A percentile compares a stretch with the other conserved stretches of the same genome.
These are phyloP conservation scores for Ennomos quercinarius DNA, from an alignment of 2,888 invertebrate species.

Conservation along the genomic window DNA sequence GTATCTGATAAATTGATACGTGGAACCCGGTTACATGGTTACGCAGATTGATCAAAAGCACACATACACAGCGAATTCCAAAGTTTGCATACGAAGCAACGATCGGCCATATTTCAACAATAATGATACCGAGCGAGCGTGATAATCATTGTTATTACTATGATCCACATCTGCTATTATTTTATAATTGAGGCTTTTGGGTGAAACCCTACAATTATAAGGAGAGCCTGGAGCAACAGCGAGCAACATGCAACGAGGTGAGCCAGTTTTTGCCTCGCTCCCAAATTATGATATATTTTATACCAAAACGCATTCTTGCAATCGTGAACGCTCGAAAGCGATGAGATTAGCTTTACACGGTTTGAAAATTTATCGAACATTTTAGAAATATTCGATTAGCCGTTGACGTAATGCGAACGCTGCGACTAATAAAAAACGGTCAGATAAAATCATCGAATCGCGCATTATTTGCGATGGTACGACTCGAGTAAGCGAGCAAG, in stretches of 20 bases:
- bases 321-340: slow-evolving; percentile 43
- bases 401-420: slow-evolving; percentile 11
- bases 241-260: slow-evolving; percentile 77
- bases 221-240: slow-evolving; percentile 78
- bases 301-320: slow-evolving; percentile 57
- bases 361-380: slow-evolving; percentile 7
- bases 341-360: slow-evolving; percentile 18
- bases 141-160: slow-evolving; percentile 86
- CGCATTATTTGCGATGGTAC: slow-evolving; percentile 28
- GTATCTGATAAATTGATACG: slow-evolving; percentile 15
- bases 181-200: slow-evolving; percentile 85
- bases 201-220: slow-evolving; percentile 85
- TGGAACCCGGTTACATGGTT: slow-evolving; percentile 45
- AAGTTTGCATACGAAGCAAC: slow-evolving; percentile 75
- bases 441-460: slow-evolving; percentile 23
- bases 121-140: slow-evolving; percentile 82
- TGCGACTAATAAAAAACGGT: slow-evolving; percentile 15
- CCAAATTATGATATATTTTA: slow-evolving; percentile 77
- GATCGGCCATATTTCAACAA: slow-evolving; percentile 79
- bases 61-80: slow-evolving; percentile 58
- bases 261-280: slow-evolving; percentile 73
- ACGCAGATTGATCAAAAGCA: slow-evolving; percentile 38
- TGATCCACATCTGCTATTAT: slow-evolving; percentile 85
- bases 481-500: slow-evolving; percentile 15
- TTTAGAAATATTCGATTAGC: slow-evolving; percentile 9